Percentiles rank a stretch among this genome's conserved stretches.
Evolutionary conservation across 2,113 vertebrate genomes (phyloP).

Genomic region (Varanus komodoensis): DNA sequence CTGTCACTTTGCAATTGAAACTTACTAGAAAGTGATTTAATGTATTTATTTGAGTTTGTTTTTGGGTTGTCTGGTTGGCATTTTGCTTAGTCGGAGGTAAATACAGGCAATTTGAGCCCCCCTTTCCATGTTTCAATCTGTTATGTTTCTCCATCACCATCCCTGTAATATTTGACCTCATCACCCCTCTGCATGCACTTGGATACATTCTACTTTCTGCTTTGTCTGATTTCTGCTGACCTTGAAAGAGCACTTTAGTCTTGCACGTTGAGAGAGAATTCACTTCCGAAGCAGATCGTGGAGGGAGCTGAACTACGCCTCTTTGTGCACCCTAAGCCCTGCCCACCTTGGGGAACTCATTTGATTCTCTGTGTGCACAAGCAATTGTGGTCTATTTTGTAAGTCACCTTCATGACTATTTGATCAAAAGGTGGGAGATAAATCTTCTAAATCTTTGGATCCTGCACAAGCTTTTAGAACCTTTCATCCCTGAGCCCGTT

Average conservation of each 20-base stretch:
- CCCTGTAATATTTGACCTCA: not conserved
- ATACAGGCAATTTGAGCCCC: not conserved
- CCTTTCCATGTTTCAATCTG: not conserved
- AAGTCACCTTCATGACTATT: not conserved
- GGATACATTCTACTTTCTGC: not conserved
- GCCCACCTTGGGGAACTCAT: not conserved
- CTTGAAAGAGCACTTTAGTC: not conserved
- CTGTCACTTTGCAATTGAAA: too few relatives aligned
- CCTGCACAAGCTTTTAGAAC: not conserved
- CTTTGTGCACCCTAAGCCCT: not conserved
- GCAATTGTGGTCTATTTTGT: not conserved
- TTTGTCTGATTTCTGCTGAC: not conserved
- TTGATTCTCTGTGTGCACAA: not conserved
- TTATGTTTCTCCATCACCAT: slow-evolving; percentile 1
- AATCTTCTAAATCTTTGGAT: not conserved
- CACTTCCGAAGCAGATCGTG: not conserved
- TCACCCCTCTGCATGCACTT: not conserved
- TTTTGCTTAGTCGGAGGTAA: not conserved
- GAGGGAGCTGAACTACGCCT: not conserved
- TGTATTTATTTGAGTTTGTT: too few relatives aligned
- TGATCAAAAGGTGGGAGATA: not conserved
- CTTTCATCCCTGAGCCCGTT: too few relatives aligned
- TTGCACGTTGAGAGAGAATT: not conserved
- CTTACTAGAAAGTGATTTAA: too few relatives aligned
- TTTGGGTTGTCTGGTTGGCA: too few relatives aligned